Conservation (phyloP, 2,113 vertebrate genomes). For the Heterotilapia buettikoferi region DNA sequence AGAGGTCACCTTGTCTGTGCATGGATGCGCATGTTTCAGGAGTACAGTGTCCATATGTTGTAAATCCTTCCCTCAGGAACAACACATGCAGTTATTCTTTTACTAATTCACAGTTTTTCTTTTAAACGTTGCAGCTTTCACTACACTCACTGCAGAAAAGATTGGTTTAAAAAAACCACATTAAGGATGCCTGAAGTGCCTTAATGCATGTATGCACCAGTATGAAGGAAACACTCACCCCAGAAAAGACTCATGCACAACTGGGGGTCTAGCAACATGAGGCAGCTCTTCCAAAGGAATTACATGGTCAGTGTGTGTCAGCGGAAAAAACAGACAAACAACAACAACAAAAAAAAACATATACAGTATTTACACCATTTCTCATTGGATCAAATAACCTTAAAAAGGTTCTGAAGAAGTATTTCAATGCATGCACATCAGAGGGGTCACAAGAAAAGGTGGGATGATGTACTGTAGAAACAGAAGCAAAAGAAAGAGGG, state of each 20-base stretch:
- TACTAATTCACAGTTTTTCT: neutral
- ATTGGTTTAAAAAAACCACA: fast-evolving
- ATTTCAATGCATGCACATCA: neutral
- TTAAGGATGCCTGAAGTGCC: neutral
- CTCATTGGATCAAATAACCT: neutral
- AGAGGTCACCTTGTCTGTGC: constrained; percentile 39
- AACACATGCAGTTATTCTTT: neutral
- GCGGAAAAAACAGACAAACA: neutral
- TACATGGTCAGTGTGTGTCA: neutral
- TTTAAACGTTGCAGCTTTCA: neutral
- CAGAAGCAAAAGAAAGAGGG: neutral
- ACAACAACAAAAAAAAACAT: neutral
- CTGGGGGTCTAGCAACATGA: neutral
- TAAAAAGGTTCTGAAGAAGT: neutral
- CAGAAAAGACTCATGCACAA: neutral
- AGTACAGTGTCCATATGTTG: constrained; percentile 65
- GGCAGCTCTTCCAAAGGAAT: neutral
- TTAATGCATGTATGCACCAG: neutral
- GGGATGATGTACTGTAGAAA: neutral
- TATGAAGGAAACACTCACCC: neutral
- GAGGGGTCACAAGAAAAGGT: neutral
- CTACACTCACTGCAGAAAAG: neutral
- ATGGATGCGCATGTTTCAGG: constrained; percentile 47
- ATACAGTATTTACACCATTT: neutral
- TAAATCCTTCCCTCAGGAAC: constrained; percentile 34